Base-by-base conservation (phyloP, 2,888 invertebrate species). In the Eupithecia tripunctaria region DNA sequence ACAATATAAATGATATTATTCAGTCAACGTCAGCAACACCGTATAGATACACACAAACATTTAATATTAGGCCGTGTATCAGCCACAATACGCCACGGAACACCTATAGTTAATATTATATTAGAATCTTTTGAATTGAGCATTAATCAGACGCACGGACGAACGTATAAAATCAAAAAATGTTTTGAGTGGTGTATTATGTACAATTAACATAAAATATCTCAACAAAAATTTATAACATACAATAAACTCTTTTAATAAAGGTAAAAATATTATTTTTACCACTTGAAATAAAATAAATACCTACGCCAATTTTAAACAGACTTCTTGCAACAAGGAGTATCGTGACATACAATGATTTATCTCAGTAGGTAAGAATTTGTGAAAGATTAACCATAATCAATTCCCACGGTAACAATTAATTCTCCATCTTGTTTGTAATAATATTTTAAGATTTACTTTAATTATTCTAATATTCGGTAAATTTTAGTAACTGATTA, bases 121-220 rank as follows among this genome's bases (percentile, higher is more conserved):
- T 71, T 69, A 74, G 66, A 56, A 69, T 71, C 72, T 56, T 72
- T 72, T 91, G 88, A 92, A 92, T 93, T 93, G 93, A 93, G 92
- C 93, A 92, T 89, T 89, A 88, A 86, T 87, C 85, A 84, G 90
- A 90, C 90, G 91, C 90, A 91, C 90, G 93, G 91, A 92, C 90
- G 91, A 90, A 91, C 92, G 90, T 88, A 92, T 90, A 89, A 86
- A 85, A 91, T 92, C 92, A 71, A 56, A 69, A 68, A 43, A 87
- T 84, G 81, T 78, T 85, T 90, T 66, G 43, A 62, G 88, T 90
- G 91, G 92, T 91, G 86, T 91, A 91, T 88, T 87, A 87, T 51
- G 85, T 89, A 88, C 89, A 89, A 21, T 21, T 91, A 92, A 90
- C 91, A 83, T 90, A 89, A 89, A 91, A 90, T 91, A 88, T 90